Percentiles rank a stretch among this genome's conserved stretches.
Evolutionary conservation across 2,888 invertebrate genomes (phyloP).

Genomic region (Abrostola tripartita): DNA sequence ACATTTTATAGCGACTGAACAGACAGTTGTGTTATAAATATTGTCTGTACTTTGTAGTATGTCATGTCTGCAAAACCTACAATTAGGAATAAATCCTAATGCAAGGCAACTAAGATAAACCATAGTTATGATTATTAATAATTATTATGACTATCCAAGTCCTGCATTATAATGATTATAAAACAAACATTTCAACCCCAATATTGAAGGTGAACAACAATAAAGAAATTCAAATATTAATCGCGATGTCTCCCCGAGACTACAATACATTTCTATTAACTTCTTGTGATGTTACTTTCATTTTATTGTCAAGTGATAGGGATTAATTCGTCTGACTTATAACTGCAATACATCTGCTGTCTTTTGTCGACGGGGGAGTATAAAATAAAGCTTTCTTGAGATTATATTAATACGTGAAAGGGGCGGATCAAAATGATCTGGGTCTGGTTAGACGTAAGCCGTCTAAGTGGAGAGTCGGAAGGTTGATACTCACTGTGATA

Average conservation of each 20-base stretch:
- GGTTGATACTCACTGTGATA: conserved; percentile 59
- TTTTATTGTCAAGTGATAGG: conserved; percentile 87
- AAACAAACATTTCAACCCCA: not conserved
- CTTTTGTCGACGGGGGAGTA: conserved; percentile 75
- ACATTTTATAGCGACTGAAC: no score
- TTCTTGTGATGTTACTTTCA: conserved; percentile 85
- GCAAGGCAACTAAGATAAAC: no score
- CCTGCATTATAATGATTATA: no score
- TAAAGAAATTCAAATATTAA: conserved; percentile 62
- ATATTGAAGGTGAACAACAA: conserved; percentile 14
- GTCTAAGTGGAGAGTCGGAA: conserved; percentile 73
- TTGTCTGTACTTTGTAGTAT: no score
- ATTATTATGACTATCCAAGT: not conserved
- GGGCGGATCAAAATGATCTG: conserved; percentile 78
- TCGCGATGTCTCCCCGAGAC: conserved; percentile 70
- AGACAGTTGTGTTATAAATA: no score
- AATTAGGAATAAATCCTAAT: no score
- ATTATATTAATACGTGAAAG: conserved; percentile 85
- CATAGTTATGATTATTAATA: no score
- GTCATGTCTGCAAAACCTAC: no score
- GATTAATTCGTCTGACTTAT: conserved; percentile 88
- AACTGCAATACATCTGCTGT: conserved; percentile 87
- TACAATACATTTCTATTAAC: conserved; percentile 85
- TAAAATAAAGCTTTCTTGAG: conserved; percentile 85
- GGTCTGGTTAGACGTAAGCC: conserved; percentile 79